Conservation (phyloP, 2,797 vertebrate genomes). For the Hapalemur alaotrensis region DNA sequence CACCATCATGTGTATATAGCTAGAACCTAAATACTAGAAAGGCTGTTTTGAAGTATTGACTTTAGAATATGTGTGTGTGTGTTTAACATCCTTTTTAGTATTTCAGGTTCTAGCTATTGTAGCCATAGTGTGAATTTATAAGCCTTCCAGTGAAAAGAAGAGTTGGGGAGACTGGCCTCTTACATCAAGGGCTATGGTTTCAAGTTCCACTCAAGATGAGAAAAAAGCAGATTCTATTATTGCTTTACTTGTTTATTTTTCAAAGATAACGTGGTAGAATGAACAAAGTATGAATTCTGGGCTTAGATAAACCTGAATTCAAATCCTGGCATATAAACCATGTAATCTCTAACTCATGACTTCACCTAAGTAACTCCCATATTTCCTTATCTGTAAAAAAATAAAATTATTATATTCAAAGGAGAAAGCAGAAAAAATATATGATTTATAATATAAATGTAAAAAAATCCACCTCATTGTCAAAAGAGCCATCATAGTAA, state of each 20-base stretch:
- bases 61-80: neutral
- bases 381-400: neutral
- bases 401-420: neutral
- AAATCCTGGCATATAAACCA: neutral
- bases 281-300: neutral
- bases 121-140: neutral
- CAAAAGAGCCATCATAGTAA: neutral
- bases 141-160: neutral
- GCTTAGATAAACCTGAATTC: neutral
- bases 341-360: neutral
- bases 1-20: neutral
- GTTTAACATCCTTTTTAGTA: neutral
- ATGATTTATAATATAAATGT: neutral
- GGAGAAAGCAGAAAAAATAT: neutral
- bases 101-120: neutral
- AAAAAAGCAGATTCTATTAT: neutral
- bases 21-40: neutral
- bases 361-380: neutral
- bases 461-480: neutral
- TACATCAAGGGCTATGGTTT: neutral
- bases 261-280: neutral
- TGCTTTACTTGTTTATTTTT: slow-evolving; percentile 13
- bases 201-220: neutral
- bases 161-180: neutral
- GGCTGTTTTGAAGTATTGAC: neutral